phyloP scores from a whole-genome alignment of 1,140 invertebrate species.

The Drusus annulatus region DNA sequence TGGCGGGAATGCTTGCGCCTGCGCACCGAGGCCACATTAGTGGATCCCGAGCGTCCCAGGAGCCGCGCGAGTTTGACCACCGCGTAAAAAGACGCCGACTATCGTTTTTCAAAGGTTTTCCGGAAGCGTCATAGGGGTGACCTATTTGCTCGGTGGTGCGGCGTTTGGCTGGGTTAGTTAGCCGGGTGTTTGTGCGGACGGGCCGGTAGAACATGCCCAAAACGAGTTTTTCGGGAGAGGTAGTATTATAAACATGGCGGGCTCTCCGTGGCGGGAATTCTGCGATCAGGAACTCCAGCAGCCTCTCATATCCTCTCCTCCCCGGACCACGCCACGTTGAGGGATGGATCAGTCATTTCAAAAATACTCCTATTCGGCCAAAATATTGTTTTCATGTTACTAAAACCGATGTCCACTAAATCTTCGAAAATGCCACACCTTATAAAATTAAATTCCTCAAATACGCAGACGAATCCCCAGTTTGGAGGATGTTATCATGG shows the following conservation, averaged over 20 bases:
- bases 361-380: no score
- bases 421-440: no score
- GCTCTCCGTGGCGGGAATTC: conserved; percentile 51
- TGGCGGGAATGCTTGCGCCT: conserved; percentile 36
- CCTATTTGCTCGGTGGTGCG: conserved; percentile 13
- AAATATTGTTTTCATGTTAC: no score
- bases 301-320: not conserved
- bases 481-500: no score
- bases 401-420: no score
- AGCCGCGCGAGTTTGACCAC: not conserved
- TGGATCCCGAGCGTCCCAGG: not conserved
- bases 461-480: no score
- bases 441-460: no score
- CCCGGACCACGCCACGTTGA: not conserved
- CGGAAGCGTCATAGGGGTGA: not conserved
- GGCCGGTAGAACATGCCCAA: conserved; percentile 49
- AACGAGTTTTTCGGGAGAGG: conserved; percentile 59
- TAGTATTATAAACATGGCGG: conserved; percentile 57
- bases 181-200: conserved; percentile 10
- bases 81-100: conserved; percentile 17
- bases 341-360: not conserved
- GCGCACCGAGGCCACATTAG: not conserved
- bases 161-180: conserved; percentile 25
- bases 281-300: conserved; percentile 31
- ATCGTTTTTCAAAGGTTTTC: conserved; percentile 29